phyloP scores from a whole-genome alignment of 2,113 vertebrate genomes.

The Acrocephalus kingi region DNA sequence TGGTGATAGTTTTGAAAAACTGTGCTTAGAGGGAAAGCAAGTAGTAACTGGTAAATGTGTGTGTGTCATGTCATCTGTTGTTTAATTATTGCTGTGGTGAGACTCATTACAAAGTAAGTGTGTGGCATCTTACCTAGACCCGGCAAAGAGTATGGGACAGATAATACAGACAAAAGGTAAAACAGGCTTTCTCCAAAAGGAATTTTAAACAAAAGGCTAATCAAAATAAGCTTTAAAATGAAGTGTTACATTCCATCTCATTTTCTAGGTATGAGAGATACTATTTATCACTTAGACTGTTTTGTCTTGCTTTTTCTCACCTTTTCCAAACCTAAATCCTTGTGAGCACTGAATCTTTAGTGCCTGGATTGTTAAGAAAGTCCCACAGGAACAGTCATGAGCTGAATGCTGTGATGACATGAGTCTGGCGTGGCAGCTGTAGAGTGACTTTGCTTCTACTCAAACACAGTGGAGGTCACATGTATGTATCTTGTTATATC shows the following conservation, averaged over 20 bases:
- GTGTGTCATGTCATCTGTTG: neutral
- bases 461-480: rapidly evolving
- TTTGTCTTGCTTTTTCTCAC: neutral
- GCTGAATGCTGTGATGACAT: neutral
- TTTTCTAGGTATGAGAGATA: neutral
- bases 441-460: neutral
- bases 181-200: neutral
- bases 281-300: neutral
- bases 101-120: neutral
- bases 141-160: neutral
- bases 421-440: neutral
- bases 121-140: neutral
- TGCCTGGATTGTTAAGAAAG: neutral
- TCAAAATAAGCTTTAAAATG: neutral
- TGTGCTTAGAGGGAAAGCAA: neutral
- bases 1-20: neutral
- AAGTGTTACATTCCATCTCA: neutral
- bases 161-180: neutral
- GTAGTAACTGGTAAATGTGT: neutral
- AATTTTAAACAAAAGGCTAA: neutral
- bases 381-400: rapidly evolving
- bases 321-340: neutral
- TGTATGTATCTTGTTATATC: neutral
- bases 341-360: neutral
- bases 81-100: neutral